Conservation (phyloP, 2,888 invertebrate species). For the Agrotis segetum region DNA sequence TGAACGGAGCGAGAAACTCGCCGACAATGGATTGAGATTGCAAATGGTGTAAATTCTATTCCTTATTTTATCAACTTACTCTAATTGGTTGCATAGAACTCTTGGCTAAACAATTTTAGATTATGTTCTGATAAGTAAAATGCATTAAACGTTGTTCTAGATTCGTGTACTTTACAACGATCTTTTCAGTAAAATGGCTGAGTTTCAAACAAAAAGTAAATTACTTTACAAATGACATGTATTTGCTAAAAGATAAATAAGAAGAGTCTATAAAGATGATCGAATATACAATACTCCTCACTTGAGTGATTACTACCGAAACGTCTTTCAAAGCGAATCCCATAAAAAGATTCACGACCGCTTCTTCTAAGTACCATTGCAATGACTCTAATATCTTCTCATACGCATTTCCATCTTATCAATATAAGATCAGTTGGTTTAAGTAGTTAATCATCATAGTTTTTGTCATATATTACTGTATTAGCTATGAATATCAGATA, state of each 20-base stretch:
- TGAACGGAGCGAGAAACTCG: conserved; percentile 62
- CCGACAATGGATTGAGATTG: conserved; percentile 65
- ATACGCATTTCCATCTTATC: conserved; percentile 26
- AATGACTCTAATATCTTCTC: conserved; percentile 18
- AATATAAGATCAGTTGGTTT: conserved; percentile 36
- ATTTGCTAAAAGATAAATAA: background rate
- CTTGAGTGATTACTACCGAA: conserved; percentile 5
- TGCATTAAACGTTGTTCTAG: conserved; percentile 22
- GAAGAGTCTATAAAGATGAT: conserved; percentile 1
- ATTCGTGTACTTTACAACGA: conserved; percentile 4
- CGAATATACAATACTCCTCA: background rate
- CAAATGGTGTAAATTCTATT: conserved; percentile 53
- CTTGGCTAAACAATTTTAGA: conserved; percentile 35
- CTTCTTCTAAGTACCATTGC: conserved; percentile 23
- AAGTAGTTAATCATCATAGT: conserved; percentile 46
- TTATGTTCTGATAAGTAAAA: conserved; percentile 33
- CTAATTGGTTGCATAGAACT: conserved; percentile 53
- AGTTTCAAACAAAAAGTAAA: background rate
- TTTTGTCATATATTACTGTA: conserved; percentile 46
- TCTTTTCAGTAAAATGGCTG: background rate
- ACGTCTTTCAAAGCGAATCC: conserved; percentile 9
- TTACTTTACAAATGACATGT: background rate
- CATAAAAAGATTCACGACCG: conserved; percentile 24
- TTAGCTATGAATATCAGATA: conserved; percentile 38
- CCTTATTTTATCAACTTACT: conserved; percentile 52